Conservation (phyloP, 2,113 vertebrate genomes). For the Perca flavescens region DNA sequence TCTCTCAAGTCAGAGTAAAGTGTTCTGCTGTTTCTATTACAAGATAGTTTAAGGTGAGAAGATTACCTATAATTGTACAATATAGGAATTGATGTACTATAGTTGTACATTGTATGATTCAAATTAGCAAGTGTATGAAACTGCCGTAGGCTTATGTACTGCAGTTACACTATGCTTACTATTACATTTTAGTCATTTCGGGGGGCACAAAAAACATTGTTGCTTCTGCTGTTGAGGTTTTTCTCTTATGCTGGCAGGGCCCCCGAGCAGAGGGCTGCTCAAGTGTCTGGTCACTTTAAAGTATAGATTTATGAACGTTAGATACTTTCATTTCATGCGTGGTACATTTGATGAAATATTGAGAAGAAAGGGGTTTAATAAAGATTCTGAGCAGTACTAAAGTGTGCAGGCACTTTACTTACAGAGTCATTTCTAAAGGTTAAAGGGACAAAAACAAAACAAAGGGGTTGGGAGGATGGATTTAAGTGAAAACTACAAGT, state of each 20-base stretch:
- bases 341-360: background rate
- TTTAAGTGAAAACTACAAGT: background rate
- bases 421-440: background rate
- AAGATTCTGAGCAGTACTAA: background rate
- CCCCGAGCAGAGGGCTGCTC: background rate
- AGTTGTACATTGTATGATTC: background rate
- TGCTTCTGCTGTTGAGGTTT: background rate
- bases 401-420: too few species aligned
- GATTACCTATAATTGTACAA: slow-evolving; percentile 5
- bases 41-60: background rate
- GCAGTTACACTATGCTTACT: background rate
- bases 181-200: background rate
- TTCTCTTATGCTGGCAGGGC: too few species aligned
- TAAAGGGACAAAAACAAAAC: background rate
- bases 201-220: background rate
- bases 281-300: background rate
- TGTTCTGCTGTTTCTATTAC: background rate
- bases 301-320: background rate
- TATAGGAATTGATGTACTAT: background rate
- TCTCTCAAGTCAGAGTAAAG: background rate
- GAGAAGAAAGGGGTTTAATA: background rate
- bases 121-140: background rate
- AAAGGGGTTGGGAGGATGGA: too few species aligned
- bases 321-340: background rate
- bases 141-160: too few species aligned